Evolutionary conservation across 2,888 invertebrate genomes (phyloP), one percentile per base, ranked within the genome.

Genomic region (Tethea ocularis): DNA sequence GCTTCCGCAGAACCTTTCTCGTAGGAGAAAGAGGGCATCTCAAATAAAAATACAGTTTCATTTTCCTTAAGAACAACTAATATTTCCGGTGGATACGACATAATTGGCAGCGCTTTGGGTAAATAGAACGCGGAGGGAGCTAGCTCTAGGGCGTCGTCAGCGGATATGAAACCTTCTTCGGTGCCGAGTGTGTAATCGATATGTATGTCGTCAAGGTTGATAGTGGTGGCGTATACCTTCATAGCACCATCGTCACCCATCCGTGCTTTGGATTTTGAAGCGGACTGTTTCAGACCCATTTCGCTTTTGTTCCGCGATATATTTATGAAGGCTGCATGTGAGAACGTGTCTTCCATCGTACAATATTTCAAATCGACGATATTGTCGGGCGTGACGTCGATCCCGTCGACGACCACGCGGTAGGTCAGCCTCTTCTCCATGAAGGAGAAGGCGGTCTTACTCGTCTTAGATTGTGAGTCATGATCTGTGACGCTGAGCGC

Each of bases 51-150:
- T 51, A 89, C 77, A 0, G 96, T 95, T 52, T 95, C 93, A 0
- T 96, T 96, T 88, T 96, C 96, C 61, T 89, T 94, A 1, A 97
- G 85, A n/a, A 90, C 86, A 6, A 97, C 84, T 67, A 93, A 94
- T 33, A 96, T 94, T 72, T 94, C 94, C 2, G 94, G 86, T 13
- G 95, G 95, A 66, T 93, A 91, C 13, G 82, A 79, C 74, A 82
- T 88, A 22, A 80, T 59, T 0, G 87, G 83, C 23, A 74, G 66
- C 56, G 57, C 67, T 82, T 83, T 87, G 1, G 90, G 86, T 62
- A 93, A 77, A 68, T 88, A 89, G 63, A 84, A 92, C 1, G 89
- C 89, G 11, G 93, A 93, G 2, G 92, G 91, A 7, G 91, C 91
- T 58, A 72, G 59, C 7, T 88, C 87, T 56, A 91, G 63, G 51